A percentile compares a stretch with the other conserved stretches of the same genome.
Evolutionary conservation across 2,797 vertebrate genomes (phyloP).

Genomic region (Carcharodon carcharias): DNA sequence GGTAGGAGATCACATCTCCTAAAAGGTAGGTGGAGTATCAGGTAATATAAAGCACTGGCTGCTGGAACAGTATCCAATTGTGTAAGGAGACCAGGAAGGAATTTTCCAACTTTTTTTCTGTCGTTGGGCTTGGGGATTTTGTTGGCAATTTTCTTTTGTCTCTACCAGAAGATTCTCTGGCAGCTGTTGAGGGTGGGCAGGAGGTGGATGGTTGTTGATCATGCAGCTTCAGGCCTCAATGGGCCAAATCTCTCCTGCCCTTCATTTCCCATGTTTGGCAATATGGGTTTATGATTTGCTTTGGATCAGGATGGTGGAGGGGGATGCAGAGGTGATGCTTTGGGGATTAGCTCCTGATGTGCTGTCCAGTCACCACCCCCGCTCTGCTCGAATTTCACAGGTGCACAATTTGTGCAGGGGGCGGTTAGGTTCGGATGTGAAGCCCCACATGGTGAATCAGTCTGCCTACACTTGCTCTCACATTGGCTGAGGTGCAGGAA

Average conservation of each 20-base stretch:
- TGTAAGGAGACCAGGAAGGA: neutral
- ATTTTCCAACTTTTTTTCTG: neutral
- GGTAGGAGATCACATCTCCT: neutral
- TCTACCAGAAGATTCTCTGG: neutral
- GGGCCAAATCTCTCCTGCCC: neutral
- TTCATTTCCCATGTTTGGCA: neutral
- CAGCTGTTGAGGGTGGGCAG: neutral
- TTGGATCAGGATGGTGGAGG: neutral
- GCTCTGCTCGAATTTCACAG: neutral
- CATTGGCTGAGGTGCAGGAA: neutral
- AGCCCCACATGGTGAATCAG: neutral
- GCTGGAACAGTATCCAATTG: neutral
- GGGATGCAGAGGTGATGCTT: neutral
- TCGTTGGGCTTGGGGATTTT: neutral
- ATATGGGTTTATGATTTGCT: neutral
- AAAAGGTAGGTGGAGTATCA: neutral
- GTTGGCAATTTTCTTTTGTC: neutral
- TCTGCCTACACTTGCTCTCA: neutral
- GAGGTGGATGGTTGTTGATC: neutral
- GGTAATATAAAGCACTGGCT: neutral
- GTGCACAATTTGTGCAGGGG: neutral
- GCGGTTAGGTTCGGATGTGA: neutral
- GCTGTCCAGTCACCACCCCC: neutral
- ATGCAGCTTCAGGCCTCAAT: neutral
- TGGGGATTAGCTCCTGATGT: too few species aligned